These are phyloP conservation scores for Theodoxus fluviatilis DNA, from an alignment of 2,888 invertebrate genomes.

Conservation along the genomic window DNA sequence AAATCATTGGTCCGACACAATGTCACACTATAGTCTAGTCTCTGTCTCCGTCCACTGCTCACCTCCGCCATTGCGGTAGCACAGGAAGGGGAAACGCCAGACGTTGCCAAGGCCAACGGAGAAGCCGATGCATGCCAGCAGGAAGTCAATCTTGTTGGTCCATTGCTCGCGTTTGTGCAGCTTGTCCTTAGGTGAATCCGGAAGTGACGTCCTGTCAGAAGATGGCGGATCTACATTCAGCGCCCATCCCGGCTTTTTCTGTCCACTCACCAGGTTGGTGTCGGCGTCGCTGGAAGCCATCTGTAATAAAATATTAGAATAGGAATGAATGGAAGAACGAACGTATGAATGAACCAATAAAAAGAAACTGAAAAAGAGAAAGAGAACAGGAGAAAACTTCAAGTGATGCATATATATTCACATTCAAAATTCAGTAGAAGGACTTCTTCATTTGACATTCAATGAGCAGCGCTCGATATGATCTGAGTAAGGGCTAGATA, in stretches of 20 bases:
- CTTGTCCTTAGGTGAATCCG: too few species aligned
- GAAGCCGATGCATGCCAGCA: slow-evolving; percentile 48
- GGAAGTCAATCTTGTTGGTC: slow-evolving; percentile 52
- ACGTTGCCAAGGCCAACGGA: slow-evolving; percentile 49
- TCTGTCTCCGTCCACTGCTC: too few species aligned
- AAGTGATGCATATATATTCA: neutral
- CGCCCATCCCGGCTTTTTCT: too few species aligned
- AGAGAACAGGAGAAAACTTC: neutral
- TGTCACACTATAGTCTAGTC: neutral
- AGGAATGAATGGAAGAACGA: neutral
- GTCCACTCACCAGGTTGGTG: too few species aligned
- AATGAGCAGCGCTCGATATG: too few species aligned
- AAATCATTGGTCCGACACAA: too few species aligned
- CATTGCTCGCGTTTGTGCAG: slow-evolving; percentile 47
- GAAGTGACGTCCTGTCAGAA: too few species aligned
- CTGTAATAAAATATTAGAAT: too few species aligned
- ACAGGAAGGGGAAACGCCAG: slow-evolving; percentile 72
- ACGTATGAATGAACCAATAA: neutral
- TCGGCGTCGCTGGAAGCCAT: too few species aligned
- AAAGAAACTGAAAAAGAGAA: neutral
- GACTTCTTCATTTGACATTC: too few species aligned
- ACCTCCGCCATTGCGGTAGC: slow-evolving; percentile 56
- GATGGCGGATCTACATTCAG: too few species aligned
- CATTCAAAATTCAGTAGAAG: neutral
- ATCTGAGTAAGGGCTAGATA: too few species aligned